phyloP scores from a whole-genome alignment of 2,797 vertebrate species.

The Podarcis siculus region DNA sequence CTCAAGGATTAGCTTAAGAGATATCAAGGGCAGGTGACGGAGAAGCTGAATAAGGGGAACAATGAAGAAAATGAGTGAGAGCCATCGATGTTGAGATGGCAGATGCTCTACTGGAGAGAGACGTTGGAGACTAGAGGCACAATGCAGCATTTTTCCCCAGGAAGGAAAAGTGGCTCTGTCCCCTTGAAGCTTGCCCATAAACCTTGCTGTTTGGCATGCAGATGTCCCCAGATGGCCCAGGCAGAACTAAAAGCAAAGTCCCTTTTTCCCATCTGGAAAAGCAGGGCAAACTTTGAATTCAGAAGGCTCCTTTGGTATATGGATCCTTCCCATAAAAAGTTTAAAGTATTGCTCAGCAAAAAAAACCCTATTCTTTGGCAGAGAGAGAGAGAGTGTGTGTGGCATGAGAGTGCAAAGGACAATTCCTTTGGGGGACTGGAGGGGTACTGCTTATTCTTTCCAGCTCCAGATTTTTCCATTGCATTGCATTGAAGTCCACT shows the following conservation, averaged over 20 bases:
- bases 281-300: too few relatives aligned
- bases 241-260: constrained; percentile 51
- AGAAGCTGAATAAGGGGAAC: constrained; percentile 53
- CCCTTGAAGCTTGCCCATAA: neutral
- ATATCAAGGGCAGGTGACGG: constrained; percentile 52
- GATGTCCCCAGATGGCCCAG: neutral
- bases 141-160: neutral
- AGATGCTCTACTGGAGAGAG: neutral
- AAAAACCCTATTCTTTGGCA: neutral
- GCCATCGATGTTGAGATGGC: constrained; percentile 10
- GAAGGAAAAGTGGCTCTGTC: neutral
- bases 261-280: constrained; percentile 26
- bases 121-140: neutral
- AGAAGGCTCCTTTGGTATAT: neutral
- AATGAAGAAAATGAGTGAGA: constrained; percentile 9
- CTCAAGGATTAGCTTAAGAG: constrained; percentile 47
- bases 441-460: neutral
- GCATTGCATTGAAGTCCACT: too few relatives aligned
- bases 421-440: neutral
- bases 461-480: neutral
- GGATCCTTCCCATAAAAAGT: neutral
- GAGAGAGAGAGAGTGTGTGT: too few relatives aligned
- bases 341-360: neutral
- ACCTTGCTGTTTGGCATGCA: neutral
- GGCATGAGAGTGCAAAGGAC: neutral